A percentile compares a stretch with the other conserved stretches of the same genome.
Conservation (phyloP, 2,113 vertebrate species). For the Daboia siamensis region DNA sequence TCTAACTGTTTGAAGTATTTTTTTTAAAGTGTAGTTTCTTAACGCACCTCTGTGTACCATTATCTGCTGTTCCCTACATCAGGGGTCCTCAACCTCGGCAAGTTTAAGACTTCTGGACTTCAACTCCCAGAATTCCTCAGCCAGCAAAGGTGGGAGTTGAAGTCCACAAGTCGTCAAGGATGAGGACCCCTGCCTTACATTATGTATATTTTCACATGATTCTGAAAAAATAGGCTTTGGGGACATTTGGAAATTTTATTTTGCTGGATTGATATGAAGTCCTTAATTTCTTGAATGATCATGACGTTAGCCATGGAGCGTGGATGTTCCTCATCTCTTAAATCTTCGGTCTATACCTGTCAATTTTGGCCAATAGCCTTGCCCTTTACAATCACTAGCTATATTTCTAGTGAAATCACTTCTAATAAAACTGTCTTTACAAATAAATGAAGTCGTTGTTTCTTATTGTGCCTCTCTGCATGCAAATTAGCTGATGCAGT, state of each 20-base stretch:
- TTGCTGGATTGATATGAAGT: neutral
- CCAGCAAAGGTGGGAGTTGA: no score
- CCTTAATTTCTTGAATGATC: neutral
- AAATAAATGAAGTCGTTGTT: neutral
- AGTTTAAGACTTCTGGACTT: no score
- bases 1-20: neutral
- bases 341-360: neutral
- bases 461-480: slow-evolving; percentile 7
- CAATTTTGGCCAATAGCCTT: neutral
- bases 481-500: neutral
- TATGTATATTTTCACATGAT: neutral
- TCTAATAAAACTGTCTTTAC: neutral
- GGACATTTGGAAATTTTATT: neutral
- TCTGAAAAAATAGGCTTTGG: neutral
- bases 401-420: neutral
- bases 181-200: neutral
- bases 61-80: neutral
- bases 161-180: no score
- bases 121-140: no score
- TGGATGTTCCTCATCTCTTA: neutral
- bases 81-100: no score
- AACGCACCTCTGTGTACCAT: neutral
- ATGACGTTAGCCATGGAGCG: neutral
- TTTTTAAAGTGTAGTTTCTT: neutral
- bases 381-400: neutral